Conservation (phyloP, 2,888 invertebrate species). For the Parthenolecanium corni region DNA sequence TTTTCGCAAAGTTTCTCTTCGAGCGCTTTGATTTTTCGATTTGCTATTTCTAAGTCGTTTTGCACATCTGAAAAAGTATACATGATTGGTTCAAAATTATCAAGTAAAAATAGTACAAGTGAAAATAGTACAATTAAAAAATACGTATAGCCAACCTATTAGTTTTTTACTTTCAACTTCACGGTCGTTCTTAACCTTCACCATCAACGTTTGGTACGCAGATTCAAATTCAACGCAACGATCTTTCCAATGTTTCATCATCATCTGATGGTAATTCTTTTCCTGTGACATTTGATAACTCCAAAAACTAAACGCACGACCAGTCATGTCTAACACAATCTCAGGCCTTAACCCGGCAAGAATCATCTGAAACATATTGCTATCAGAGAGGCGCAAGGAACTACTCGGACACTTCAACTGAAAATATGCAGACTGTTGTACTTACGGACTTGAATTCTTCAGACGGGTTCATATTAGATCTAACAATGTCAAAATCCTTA, state of each 20-base stretch:
- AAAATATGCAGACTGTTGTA: not conserved
- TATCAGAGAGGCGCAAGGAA: not conserved
- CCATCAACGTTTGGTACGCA: slow-evolving; percentile 29
- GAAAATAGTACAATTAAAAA: too few relatives aligned
- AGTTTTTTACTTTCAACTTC: slow-evolving; percentile 30
- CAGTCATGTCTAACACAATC: slow-evolving; percentile 39
- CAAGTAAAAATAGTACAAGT: too few relatives aligned
- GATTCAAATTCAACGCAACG: slow-evolving; percentile 29
- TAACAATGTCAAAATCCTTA: slow-evolving; percentile 38
- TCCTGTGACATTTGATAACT: slow-evolving; percentile 38
- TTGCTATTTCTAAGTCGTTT: slow-evolving; percentile 34
- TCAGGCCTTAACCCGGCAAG: slow-evolving; percentile 41
- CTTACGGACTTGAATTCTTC: slow-evolving; percentile 39
- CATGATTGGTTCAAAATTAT: not conserved
- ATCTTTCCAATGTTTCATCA: slow-evolving; percentile 27
- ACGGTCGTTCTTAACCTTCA: slow-evolving; percentile 31
- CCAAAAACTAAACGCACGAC: slow-evolving; percentile 41
- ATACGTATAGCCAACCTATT: slow-evolving; percentile 30
- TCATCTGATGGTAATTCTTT: slow-evolving; percentile 33
- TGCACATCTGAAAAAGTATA: slow-evolving; percentile 34
- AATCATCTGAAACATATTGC: slow-evolving; percentile 36
- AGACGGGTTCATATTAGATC: slow-evolving; percentile 39
- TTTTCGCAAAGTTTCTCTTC: slow-evolving; percentile 34
- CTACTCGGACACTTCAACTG: not conserved
- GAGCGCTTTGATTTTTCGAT: slow-evolving; percentile 33